A percentile compares a stretch with the other conserved stretches of the same genome.
Conservation (phyloP, 2,888 invertebrate species). For the Tethea ocularis region DNA sequence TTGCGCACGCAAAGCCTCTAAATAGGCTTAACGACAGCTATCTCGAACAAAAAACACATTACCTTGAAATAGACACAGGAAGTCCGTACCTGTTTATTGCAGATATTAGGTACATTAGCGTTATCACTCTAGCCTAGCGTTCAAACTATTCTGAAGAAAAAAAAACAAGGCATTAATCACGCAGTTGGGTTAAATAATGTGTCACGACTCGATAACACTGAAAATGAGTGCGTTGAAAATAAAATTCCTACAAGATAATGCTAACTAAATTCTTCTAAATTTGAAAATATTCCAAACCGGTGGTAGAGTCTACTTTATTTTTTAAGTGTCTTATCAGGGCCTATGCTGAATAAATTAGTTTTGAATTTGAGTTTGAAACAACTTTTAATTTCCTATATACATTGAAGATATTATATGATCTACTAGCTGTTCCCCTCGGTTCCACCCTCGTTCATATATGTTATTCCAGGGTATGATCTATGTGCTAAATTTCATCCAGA, state of each 20-base stretch:
- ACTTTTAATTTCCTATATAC: no score
- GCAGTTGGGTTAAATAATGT: background rate
- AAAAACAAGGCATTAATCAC: background rate
- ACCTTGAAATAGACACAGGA: conserved; percentile 8
- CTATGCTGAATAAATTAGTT: no score
- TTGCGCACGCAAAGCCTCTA: background rate
- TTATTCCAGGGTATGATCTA: no score
- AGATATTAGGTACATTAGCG: background rate
- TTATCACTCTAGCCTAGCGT: background rate
- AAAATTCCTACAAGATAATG: background rate
- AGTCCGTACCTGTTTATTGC: background rate
- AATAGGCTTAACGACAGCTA: background rate
- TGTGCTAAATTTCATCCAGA: no score
- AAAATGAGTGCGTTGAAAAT: background rate
- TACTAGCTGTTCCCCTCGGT: no score
- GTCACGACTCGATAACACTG: background rate
- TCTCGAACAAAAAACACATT: background rate
- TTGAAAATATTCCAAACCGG: no score
- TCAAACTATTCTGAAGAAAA: background rate
- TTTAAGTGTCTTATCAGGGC: no score
- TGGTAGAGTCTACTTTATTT: no score
- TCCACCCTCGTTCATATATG: no score
- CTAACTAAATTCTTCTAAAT: no score
- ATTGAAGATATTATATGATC: no score
- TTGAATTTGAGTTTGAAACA: no score